Evolutionary conservation across 2,113 vertebrate species (phyloP).

Genomic region (Numida meleagris): DNA sequence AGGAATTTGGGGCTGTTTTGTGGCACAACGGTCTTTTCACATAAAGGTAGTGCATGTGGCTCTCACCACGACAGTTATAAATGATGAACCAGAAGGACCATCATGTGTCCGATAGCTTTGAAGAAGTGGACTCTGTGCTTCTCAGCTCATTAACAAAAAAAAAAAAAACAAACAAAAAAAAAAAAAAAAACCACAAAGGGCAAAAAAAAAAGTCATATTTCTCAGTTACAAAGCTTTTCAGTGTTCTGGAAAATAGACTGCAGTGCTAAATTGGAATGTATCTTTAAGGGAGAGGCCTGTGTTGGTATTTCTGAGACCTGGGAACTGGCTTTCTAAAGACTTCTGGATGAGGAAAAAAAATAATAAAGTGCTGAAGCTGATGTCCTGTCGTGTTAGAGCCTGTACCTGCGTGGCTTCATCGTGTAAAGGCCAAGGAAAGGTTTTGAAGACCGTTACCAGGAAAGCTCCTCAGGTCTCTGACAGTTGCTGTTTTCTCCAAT

Average conservation of each 20-base stretch:
- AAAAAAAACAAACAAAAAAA: conserved; percentile 30
- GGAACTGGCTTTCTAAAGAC: neutral
- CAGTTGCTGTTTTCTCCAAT: neutral
- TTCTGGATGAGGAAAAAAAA: neutral
- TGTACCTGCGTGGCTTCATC: neutral
- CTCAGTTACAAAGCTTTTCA: neutral
- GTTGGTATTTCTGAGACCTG: neutral
- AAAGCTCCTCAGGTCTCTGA: neutral
- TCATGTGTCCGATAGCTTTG: neutral
- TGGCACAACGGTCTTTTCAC: neutral
- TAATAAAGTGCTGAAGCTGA: neutral
- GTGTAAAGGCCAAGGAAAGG: neutral
- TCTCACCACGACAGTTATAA: neutral
- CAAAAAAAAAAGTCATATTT: neutral
- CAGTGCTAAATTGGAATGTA: neutral
- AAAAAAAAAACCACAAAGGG: too few species aligned
- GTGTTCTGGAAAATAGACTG: conserved; percentile 8
- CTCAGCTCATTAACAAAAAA: conserved; percentile 15
- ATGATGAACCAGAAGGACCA: conserved; percentile 19
- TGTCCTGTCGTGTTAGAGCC: neutral
- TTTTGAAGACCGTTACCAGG: neutral
- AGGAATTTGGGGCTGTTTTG: neutral
- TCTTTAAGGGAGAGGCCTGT: neutral
- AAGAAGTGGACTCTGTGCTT: neutral
- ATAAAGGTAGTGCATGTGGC: neutral